Percentiles rank a stretch among this genome's conserved stretches.
Evolutionary conservation across 2,113 vertebrate species (phyloP).

Genomic region (Marcusenius ussheri): DNA sequence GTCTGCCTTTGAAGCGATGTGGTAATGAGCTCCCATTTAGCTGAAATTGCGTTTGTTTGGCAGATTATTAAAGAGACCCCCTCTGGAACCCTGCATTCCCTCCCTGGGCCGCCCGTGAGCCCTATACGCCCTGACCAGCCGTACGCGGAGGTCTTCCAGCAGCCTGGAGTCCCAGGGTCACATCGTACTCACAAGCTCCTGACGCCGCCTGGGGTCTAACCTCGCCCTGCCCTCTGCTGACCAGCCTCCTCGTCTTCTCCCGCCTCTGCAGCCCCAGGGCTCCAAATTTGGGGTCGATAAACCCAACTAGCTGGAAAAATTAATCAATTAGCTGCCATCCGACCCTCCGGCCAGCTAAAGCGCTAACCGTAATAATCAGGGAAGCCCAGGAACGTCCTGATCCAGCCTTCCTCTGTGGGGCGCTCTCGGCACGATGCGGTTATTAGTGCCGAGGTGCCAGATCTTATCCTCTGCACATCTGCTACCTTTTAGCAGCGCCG

Average conservation of each 20-base stretch:
- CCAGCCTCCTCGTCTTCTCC: neutral
- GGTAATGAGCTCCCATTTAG: constrained; percentile 58
- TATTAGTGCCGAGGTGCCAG: constrained; percentile 6
- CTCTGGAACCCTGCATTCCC: constrained; percentile 5
- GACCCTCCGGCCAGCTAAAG: constrained; percentile 14
- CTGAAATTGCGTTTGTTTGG: constrained; percentile 54
- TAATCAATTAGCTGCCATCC: constrained; percentile 17
- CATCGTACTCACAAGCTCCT: neutral
- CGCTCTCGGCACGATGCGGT: no score
- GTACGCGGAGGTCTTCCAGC: constrained; percentile 10
- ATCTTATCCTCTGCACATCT: neutral
- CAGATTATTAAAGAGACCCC: constrained; percentile 54
- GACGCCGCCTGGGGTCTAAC: neutral
- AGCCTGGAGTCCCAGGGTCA: neutral
- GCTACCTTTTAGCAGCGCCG: neutral
- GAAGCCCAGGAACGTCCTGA: neutral
- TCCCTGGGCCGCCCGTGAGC: constrained; percentile 25
- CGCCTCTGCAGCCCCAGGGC: neutral
- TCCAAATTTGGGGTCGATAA: constrained; percentile 6
- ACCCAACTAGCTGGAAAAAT: constrained; percentile 6
- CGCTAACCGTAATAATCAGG: neutral
- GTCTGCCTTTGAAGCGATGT: constrained; percentile 51
- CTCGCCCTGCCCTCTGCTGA: neutral
- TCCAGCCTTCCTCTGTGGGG: neutral
- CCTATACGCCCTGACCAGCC: constrained; percentile 24